phyloP scores from a whole-genome alignment of 2,797 vertebrate genomes.

The Apogon talboti region DNA sequence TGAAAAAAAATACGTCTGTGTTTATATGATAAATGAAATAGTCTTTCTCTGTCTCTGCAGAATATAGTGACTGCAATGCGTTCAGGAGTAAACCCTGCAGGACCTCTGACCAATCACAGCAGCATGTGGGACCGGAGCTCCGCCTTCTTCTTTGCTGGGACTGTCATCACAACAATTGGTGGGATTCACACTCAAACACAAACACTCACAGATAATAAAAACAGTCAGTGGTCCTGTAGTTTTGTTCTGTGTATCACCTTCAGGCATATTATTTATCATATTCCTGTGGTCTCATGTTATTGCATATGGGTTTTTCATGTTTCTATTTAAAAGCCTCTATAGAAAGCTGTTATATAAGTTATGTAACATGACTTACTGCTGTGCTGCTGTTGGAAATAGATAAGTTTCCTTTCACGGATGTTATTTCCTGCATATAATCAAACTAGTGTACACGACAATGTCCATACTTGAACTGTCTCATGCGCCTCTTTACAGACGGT shows the following conservation, averaged over 20 bases:
- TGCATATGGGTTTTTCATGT: background rate
- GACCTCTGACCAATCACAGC: constrained; percentile 91
- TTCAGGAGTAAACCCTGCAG: constrained; percentile 94
- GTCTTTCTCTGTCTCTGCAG: constrained; percentile 71
- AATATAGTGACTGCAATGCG: constrained; percentile 95
- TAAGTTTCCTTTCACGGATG: constrained; percentile 18
- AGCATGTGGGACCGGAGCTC: constrained; percentile 98
- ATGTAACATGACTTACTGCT: constrained; percentile 10
- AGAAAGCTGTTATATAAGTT: background rate
- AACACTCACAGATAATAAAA: background rate
- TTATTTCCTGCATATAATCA: constrained; percentile 24
- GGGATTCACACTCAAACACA: constrained; percentile 62
- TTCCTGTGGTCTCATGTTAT: background rate
- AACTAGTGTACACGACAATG: constrained; percentile 3
- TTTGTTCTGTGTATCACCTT: background rate
- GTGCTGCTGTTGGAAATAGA: background rate
- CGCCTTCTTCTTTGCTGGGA: constrained; percentile 98
- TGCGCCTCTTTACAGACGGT: too few species aligned
- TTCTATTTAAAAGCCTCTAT: background rate
- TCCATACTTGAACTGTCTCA: background rate
- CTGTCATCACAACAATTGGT: constrained; percentile 98
- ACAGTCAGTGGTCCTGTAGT: background rate
- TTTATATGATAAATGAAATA: background rate
- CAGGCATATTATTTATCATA: background rate
- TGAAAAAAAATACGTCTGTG: too few species aligned